Evolutionary conservation across 2,113 vertebrate genomes (phyloP).

Genomic region (Scytalopus superciliaris): DNA sequence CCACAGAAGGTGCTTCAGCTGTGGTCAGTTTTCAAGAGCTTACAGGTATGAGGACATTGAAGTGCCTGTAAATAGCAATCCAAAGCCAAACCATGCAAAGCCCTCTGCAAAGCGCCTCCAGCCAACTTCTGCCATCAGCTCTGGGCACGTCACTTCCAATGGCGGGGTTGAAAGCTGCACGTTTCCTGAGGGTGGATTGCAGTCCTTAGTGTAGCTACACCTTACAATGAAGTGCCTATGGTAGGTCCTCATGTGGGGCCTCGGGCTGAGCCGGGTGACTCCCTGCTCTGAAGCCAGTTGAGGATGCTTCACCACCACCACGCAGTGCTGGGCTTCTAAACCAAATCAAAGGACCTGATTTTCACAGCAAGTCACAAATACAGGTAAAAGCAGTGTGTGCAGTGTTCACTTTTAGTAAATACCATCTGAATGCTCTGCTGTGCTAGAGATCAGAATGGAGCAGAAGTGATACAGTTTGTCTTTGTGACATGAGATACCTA

Average conservation of each 20-base stretch:
- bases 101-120: not conserved
- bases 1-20: not conserved
- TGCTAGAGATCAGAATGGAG: not conserved
- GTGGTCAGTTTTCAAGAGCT: not conserved
- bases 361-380: not conserved
- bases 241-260: not conserved
- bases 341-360: not conserved
- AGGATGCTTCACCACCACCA: not conserved
- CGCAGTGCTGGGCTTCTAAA: not conserved
- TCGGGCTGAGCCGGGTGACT: not conserved
- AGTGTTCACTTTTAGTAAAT: not conserved
- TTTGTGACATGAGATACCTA: not conserved
- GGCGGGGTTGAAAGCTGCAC: not conserved
- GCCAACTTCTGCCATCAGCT: not conserved
- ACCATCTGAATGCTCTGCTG: not conserved
- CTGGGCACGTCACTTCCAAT: rapidly evolving
- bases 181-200: not conserved
- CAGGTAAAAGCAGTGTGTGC: not conserved
- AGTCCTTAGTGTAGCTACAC: not conserved
- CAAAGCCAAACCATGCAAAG: slow-evolving; percentile 39
- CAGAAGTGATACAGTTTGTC: not conserved
- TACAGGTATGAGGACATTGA: not conserved
- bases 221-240: slow-evolving; percentile 40
- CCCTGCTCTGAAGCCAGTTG: not conserved
- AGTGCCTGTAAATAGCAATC: slow-evolving; percentile 59